Conservation (phyloP, 2,888 invertebrate species). For the Xylocampa areola region DNA sequence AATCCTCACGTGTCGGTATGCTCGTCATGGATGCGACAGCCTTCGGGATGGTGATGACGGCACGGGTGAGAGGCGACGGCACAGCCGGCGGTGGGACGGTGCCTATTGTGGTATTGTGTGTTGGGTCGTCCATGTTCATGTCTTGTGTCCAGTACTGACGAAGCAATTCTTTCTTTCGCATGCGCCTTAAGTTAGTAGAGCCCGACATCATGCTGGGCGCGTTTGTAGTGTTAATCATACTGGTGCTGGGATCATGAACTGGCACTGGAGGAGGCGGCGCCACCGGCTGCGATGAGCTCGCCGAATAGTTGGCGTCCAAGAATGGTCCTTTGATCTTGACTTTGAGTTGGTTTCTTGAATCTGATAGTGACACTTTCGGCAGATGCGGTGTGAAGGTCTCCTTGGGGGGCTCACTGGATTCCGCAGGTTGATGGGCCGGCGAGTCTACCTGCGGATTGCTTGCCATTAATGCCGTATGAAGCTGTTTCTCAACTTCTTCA, state of each 20-base stretch:
- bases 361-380: constrained; percentile 93
- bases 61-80: constrained; percentile 91
- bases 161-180: constrained; percentile 96
- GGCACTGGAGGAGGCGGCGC: constrained; percentile 85
- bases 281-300: constrained; percentile 90
- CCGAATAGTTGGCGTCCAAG: constrained; percentile 93
- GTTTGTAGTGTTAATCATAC: constrained; percentile 78
- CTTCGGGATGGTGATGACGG: constrained; percentile 95
- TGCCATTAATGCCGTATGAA: constrained; percentile 92
- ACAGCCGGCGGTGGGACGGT: constrained; percentile 89
- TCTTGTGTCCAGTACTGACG: constrained; percentile 95
- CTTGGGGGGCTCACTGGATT: constrained; percentile 66
- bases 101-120: constrained; percentile 76
- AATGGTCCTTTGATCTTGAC: constrained; percentile 97
- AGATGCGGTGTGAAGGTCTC: constrained; percentile 72
- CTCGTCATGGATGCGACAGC: constrained; percentile 97
- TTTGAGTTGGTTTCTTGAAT: constrained; percentile 96
- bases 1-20: constrained; percentile 96
- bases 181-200: constrained; percentile 94
- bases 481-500: constrained; percentile 94
- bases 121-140: constrained; percentile 95
- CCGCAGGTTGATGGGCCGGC: constrained; percentile 61
- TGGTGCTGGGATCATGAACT: constrained; percentile 75
- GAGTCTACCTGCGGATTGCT: constrained; percentile 82
- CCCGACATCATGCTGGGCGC: constrained; percentile 89